Conservation (phyloP, 1,140 invertebrate species). For the Atta texana region DNA sequence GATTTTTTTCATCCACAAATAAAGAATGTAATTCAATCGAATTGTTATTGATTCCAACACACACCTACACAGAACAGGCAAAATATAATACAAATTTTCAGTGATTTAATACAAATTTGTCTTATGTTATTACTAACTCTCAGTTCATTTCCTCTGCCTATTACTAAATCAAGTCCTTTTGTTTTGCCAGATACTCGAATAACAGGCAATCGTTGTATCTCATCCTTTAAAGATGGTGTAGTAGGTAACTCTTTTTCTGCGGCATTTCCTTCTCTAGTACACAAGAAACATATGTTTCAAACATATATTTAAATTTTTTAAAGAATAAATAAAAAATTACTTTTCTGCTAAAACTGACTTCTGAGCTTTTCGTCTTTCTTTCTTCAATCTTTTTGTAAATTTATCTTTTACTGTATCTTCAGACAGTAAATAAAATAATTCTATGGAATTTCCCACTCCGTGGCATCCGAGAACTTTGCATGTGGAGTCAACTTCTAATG, state of each 20-base stretch:
- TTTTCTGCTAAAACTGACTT: conserved; percentile 84
- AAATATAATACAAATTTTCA: not conserved
- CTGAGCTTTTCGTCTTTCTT: conserved; percentile 88
- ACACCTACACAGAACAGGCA: conserved; percentile 77
- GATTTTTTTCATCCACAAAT: conserved; percentile 85
- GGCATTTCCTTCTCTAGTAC: conserved; percentile 78
- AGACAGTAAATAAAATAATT: conserved; percentile 93
- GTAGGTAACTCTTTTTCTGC: conserved; percentile 75
- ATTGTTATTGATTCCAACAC: conserved; percentile 89
- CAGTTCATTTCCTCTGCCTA: conserved; percentile 90
- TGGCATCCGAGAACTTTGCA: conserved; percentile 92
- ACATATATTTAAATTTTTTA: not conserved
- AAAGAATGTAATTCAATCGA: conserved; percentile 89
- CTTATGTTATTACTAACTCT: conserved; percentile 85
- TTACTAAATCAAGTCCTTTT: conserved; percentile 90
- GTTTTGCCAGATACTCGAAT: conserved; percentile 90
- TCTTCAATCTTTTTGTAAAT: conserved; percentile 92
- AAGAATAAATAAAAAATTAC: not conserved
- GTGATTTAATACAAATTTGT: not conserved
- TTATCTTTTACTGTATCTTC: conserved; percentile 91
- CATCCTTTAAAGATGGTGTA: conserved; percentile 89
- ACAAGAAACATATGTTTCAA: conserved; percentile 31
- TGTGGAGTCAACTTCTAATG: conserved; percentile 89
- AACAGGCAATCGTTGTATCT: conserved; percentile 90
- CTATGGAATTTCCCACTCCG: conserved; percentile 93